Conservation (phyloP, 2,888 invertebrate species). For the Congeria kusceri region DNA sequence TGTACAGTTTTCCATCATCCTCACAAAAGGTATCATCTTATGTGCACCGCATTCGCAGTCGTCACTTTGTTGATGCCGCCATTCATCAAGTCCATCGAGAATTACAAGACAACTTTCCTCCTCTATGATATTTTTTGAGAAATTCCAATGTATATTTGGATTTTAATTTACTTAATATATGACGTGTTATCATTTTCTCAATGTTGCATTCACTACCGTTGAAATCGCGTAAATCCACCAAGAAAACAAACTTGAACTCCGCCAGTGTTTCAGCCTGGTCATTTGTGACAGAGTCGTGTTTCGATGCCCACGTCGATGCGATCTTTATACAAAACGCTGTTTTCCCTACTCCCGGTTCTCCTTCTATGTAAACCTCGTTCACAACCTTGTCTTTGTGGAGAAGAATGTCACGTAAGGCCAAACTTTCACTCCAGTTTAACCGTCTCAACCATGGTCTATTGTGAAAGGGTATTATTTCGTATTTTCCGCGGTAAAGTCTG, state of each 20-base stretch:
- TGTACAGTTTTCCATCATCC: conserved; percentile 9
- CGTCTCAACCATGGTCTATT: neutral
- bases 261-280: too few species aligned
- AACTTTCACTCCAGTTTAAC: too few species aligned
- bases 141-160: too few species aligned
- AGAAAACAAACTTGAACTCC: neutral
- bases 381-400: neutral
- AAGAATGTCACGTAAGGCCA: neutral
- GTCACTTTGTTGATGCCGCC: neutral
- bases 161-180: neutral
- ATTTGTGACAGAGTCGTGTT: too few species aligned
- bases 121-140: neutral
- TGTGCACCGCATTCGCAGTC: neutral
- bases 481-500: neutral
- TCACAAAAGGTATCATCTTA: neutral
- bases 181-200: conserved; percentile 1
- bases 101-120: conserved; percentile 9
- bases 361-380: neutral
- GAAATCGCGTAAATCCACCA: neutral
- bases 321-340: conserved; percentile 1
- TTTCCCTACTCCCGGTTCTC: conserved; percentile 15
- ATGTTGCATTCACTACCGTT: neutral
- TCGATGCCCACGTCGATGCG: neutral
- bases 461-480: neutral
- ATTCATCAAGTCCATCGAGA: conserved; percentile 5